Evolutionary conservation across 1,140 invertebrate species (phyloP).

Genomic region (Tachypleus tridentatus): DNA sequence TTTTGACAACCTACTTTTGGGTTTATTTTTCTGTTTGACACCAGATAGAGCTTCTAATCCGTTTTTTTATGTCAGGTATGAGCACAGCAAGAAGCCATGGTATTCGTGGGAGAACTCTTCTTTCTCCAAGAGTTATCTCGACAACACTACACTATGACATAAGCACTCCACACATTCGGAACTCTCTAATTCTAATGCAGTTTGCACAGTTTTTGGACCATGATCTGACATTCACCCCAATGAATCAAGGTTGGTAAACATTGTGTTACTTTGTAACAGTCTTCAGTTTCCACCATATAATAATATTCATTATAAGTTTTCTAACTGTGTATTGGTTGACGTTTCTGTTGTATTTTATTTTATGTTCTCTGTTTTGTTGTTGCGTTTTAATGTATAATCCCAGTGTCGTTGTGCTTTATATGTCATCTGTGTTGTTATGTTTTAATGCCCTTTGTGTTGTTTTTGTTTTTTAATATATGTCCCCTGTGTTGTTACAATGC

Average conservation of each 20-base stretch:
- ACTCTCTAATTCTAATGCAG: conserved; percentile 75
- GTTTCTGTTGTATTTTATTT: too few relatives aligned
- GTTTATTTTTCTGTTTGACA: background rate
- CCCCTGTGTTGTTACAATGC: too few relatives aligned
- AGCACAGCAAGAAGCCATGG: conserved; percentile 58
- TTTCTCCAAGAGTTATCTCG: conserved; percentile 71
- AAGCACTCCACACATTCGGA: conserved; percentile 66
- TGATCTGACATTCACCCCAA: conserved; percentile 46
- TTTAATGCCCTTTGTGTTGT: too few relatives aligned
- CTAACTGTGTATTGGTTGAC: too few relatives aligned
- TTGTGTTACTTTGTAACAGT: background rate
- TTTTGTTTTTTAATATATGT: too few relatives aligned
- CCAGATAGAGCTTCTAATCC: background rate
- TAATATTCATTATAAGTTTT: conserved; percentile 2
- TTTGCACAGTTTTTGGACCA: conserved; percentile 40
- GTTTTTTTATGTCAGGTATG: conserved; percentile 39
- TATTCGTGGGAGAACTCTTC: conserved; percentile 55
- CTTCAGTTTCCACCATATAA: background rate
- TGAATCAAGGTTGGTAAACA: conserved; percentile 14
- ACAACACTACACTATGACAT: conserved; percentile 76
- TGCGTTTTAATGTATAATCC: too few relatives aligned
- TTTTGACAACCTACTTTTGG: too few relatives aligned
- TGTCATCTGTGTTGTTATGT: too few relatives aligned
- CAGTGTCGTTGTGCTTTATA: too few relatives aligned
- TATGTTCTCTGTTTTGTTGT: too few relatives aligned